Evolutionary conservation across 2,113 vertebrate species (phyloP).

Genomic region (Madoqua kirkii): DNA sequence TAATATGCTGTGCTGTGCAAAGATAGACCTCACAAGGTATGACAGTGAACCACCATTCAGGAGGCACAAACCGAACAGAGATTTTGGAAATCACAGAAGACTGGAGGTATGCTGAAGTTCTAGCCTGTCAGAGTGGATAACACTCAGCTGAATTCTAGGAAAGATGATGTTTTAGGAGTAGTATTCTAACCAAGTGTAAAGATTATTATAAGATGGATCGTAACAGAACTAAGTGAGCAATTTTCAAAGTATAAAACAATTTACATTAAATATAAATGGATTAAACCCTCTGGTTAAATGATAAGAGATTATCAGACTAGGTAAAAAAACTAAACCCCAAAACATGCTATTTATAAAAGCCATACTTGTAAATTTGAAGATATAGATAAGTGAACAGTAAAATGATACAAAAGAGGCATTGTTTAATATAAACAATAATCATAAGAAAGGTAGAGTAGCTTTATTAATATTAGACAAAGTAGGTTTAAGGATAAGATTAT

Average conservation of each 20-base stretch:
- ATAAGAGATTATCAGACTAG: not conserved
- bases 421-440: not conserved
- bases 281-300: not conserved
- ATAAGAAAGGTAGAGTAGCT: not conserved
- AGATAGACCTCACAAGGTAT: not conserved
- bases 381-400: not conserved
- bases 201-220: not conserved
- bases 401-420: not conserved
- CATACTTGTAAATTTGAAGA: not conserved
- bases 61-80: not conserved
- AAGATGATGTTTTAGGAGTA: not conserved
- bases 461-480: not conserved
- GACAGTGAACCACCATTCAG: not conserved
- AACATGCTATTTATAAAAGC: not conserved
- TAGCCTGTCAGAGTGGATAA: not conserved
- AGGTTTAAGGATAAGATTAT: not conserved
- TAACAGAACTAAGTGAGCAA: not conserved
- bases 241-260: not conserved
- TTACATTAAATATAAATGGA: constrained; percentile 16
- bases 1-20: not conserved
- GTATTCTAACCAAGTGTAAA: not conserved
- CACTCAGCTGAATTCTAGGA: not conserved
- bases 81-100: not conserved
- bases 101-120: not conserved
- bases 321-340: not conserved